Base-by-base conservation (phyloP, 1,140 invertebrate species). In the Luehdorfia chinensis region DNA sequence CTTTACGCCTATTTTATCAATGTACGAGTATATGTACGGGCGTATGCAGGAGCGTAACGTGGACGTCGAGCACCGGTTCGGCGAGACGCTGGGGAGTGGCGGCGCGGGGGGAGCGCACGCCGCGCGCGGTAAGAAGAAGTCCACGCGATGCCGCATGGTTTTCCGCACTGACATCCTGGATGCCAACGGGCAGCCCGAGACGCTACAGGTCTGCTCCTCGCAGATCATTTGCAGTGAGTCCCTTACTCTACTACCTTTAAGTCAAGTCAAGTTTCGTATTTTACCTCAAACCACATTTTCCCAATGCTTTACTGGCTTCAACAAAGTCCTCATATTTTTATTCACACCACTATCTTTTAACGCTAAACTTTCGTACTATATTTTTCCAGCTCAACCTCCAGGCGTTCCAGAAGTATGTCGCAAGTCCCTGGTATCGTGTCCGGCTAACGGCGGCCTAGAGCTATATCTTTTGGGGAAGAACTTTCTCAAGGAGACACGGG, bases 1-100 rank as follows among this genome's bases (percentile, higher is more conserved):
- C n/a, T n/a, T n/a, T n/a, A n/a, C n/a, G n/a, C n/a, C n/a, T n/a
- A n/a, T n/a, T n/a, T n/a, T n/a, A n/a, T n/a, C n/a, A n/a, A n/a
- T n/a, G n/a, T n/a, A n/a, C n/a, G n/a, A n/a, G n/a, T n/a, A n/a
- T n/a, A n/a, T n/a, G n/a, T n/a, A n/a, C n/a, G n/a, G n/a, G n/a
- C n/a, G n/a, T n/a, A n/a, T 94, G n/a, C 94, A 98, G 88, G 95
- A 98, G 76, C 91, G 97, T 49, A 98, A 98, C 87, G 97, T 98
- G 4, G 97, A 98, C 86, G 96, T 98, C 15, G 96, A 98, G 78
- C 96, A 97, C 72, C 90, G 96, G 59, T 96, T 94, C 84, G 95
- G 94, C 0, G 93, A 95, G 63, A 33, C 74, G 2, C 55, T 81
- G 18, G 85, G 89, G 0, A 74, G 81, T 7, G 88, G 91, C 58